Evolutionary conservation across 2,113 vertebrate genomes (phyloP).

Genomic region (Carassius auratus): DNA sequence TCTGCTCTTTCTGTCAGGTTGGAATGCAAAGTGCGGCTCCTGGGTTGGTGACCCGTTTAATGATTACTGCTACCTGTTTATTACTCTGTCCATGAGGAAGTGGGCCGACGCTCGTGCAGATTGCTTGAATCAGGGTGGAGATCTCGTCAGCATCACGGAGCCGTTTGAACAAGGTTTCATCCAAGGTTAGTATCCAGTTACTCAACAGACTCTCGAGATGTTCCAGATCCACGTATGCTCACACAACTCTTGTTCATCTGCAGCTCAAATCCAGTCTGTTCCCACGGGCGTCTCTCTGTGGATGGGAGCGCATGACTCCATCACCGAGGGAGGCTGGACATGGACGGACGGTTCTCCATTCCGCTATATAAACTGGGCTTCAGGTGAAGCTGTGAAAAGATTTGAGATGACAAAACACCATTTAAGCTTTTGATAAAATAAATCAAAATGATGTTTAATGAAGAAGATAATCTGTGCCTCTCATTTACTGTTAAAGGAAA

Average conservation of each 20-base stretch:
- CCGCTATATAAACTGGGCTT: slow-evolving; percentile 74
- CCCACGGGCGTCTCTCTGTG: slow-evolving; percentile 76
- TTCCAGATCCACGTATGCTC: background rate
- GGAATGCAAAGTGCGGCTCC: slow-evolving; percentile 77
- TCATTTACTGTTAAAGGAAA: slow-evolving; percentile 64
- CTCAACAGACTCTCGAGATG: background rate
- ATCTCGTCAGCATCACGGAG: slow-evolving; percentile 76
- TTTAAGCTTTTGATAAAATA: background rate
- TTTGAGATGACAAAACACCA: background rate
- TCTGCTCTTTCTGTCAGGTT: slow-evolving; percentile 64
- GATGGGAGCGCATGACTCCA: slow-evolving; percentile 77
- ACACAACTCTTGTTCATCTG: background rate
- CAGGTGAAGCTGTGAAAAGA: slow-evolving; percentile 61
- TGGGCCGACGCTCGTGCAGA: slow-evolving; percentile 77
- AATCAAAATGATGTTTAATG: background rate
- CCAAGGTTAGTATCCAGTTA: slow-evolving; percentile 63
- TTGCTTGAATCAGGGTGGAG: slow-evolving; percentile 77
- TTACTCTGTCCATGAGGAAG: slow-evolving; percentile 68
- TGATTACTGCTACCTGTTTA: slow-evolving; percentile 79
- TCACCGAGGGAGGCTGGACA: slow-evolving; percentile 77
- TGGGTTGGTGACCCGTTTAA: slow-evolving; percentile 75
- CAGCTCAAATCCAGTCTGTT: slow-evolving; percentile 68
- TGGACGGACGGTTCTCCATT: slow-evolving; percentile 76
- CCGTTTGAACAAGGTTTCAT: slow-evolving; percentile 75
- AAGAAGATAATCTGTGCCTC: background rate